Evolutionary conservation across 2,113 vertebrate genomes (phyloP), one percentile per base, ranked within the genome.

Genomic region (Hippocampus barbouri): DNA sequence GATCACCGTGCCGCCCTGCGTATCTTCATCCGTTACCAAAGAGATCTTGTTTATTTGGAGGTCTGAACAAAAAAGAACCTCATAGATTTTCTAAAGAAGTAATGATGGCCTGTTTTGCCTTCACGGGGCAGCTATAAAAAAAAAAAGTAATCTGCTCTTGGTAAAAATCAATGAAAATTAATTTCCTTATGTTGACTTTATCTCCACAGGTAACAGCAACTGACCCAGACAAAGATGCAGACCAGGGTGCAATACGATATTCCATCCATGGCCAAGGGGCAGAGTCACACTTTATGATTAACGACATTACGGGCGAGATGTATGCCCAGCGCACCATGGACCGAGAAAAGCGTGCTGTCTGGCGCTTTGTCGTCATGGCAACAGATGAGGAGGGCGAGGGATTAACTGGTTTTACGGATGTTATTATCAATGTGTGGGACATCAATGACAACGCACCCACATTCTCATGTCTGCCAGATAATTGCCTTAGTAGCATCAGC

Each of bases 311-410:
- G 0, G 95, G 95, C 69, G 94, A 92, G 85, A 92, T 96, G 89
- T 96, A 94, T 30, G 91, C 93, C 5, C 93, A 94, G 87, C 92
- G 93, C 85, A 90, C 87, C 18, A 73, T 96, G 83, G 93, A 96
- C 74, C 91, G 95, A 57, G 95, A 97, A 54, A 92, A 95, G 53
- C 90, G 93, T 21, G 92, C 94, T 0, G 90, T 94, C 18, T 96
- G 95, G 95, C 93, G 94, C 38, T 96, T 95, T 78, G 94, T 96
- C n/a, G 93, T 95, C 11, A 81, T 96, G 91, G 94, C 94, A 25
- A 96, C 95, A 0, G 95, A 97, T 40, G 95, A 96, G 72, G 92
- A 89, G 27, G 95, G 95, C 66, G 95, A 95, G 74, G 95, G 95
- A 47, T 93, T 96, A 0, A 96, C 94, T 0, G 95, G 95, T 23